Evolutionary conservation across 2,113 vertebrate genomes (phyloP), one percentile per base, ranked within the genome.

Genomic region (Phalacrocorax pelagicus): DNA sequence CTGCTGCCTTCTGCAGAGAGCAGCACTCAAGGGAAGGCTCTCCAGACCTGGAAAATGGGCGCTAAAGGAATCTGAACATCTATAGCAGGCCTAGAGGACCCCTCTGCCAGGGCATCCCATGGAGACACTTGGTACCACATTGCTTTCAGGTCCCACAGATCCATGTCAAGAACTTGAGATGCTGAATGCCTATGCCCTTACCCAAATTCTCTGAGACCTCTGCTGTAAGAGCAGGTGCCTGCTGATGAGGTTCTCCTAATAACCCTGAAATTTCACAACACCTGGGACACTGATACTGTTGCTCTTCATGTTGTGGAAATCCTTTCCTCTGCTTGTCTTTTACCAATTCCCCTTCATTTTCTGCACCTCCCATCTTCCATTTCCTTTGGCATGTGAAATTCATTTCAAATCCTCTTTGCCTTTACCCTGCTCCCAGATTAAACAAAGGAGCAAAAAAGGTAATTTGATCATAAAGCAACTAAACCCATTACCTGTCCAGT

Each of bases 61-160:
- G 0, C 13, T 47, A 6, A 42, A 77, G 26, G 20, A 59, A 9
- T 29, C 65, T 51, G 65, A 75, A 36, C 14, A 24, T 5, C 15
- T 2, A 1, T 2, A 65, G 44, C 29, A 23, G n/a, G 3, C 34
- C 15, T 47, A 38, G 26, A 52, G 49, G 11, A 57, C 5, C 6
- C 12, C 9, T 66, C 27, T 83, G 54, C 17, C 17, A 55, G 51
- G 13, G 11, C 26, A 47, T 20, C 42, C 52, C 38, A 6, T 2
- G 11, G 47, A 32, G 11, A 34, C 9, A 1, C 29, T 61, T 20
- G 26, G 24, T 29, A 49, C 6, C 21, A 11, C 0, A 0, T 5
- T 70, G 59, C 20, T 61, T 12, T 52, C 49, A 36, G 38, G 11
- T 3, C 62, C 14, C 30, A 5, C 27, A 70, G 40, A 24, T 26